Base-by-base conservation (phyloP, 2,797 vertebrate species). In the Prionace glauca region DNA sequence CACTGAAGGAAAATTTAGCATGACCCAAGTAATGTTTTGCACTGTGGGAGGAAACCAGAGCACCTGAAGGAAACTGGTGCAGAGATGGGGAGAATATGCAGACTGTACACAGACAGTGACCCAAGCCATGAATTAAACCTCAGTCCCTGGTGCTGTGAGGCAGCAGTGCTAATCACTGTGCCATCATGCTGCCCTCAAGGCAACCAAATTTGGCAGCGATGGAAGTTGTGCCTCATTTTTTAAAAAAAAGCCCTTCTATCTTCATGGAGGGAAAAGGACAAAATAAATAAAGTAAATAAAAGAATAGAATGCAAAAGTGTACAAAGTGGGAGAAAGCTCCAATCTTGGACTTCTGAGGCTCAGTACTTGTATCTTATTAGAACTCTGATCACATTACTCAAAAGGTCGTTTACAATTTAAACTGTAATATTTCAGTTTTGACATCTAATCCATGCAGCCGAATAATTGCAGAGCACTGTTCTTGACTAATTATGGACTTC, bases 371-470 rank as follows among this genome's bases (percentile, higher is more conserved):
- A 95, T 74, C 71, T 71, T 95, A 77, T 95, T 95, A 56, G 45
- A 77, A 77, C 29, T 72, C 22, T 95, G 93, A 77, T 95, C 71
- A 77, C 71, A 95, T 95, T 95, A 95, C 93, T 74, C 71, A 29
- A n/a, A 71, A 95, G 93, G 93, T 95, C 93, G 26, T 95, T 95
- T 95, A 95, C 93, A 95, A 95, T 95, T 95, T 95, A 77, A 95
- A 77, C 45, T 74, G 93, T 95, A 95, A 95, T 95, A 74, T 95
- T 95, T 95, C 93, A 95, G 93, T 60, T 71, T 60, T 95, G 93
- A 95, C 93, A 95, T 74, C 71, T 95, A 95, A 95, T 95, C 93
- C 71, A 95, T 95, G 93, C 93, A 77, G 69, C 93, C 29, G 41
- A 60, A 95, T 95, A 95, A 95, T 95, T 95, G 93, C 77, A 74